Evolutionary conservation across 2,113 vertebrate genomes (phyloP), one percentile per base, ranked within the genome.

Genomic region (Vulpes vulpes): DNA sequence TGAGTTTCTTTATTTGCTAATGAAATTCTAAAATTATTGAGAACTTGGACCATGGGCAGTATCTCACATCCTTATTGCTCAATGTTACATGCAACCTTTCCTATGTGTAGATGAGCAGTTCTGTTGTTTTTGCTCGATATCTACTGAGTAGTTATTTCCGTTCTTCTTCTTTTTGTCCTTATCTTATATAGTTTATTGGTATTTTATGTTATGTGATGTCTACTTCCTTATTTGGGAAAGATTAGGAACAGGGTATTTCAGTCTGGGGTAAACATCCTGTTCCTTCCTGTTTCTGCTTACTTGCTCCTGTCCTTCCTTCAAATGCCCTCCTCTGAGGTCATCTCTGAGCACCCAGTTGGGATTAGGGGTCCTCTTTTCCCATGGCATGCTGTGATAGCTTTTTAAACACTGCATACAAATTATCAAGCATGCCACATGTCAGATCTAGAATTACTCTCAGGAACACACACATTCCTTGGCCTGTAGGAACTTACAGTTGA

Each of bases 211-310:
- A 60, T 59, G n/a, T 65, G 32, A 49, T 59, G 15, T 59, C 59
- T 49, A 35, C 59, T 92, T 83, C 55, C 43, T 92, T 81, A 69
- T 85, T 89, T 57, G 83, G 43, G n/a, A 74, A n/a, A 91, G n/a
- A 69, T 80, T 55, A 86, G 69, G 51, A 87, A 12, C 74, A 82
- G 62, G 51, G 14, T 12, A 11, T 19, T 60, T 78, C 32, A 38
- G 20, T 81, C 16, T n/a, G 38, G 32, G 43, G 73, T 76, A 53
- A 43, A 64, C 62, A 30, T 71, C 43, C 19, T n/a, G 5, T 32
- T 2, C 59, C 12, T 92, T 89, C 59, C 49, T 2, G 3, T 65
- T 65, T 95, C 79, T 96, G 53, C 11, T 91, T 62, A 23, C 74
- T 83, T 87, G 25, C 22, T 67, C 51, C 32, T 49, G 0, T 30